These are phyloP conservation scores for Falco columbarius DNA, from an alignment of 2,797 vertebrate genomes.

Conservation along the genomic window DNA sequence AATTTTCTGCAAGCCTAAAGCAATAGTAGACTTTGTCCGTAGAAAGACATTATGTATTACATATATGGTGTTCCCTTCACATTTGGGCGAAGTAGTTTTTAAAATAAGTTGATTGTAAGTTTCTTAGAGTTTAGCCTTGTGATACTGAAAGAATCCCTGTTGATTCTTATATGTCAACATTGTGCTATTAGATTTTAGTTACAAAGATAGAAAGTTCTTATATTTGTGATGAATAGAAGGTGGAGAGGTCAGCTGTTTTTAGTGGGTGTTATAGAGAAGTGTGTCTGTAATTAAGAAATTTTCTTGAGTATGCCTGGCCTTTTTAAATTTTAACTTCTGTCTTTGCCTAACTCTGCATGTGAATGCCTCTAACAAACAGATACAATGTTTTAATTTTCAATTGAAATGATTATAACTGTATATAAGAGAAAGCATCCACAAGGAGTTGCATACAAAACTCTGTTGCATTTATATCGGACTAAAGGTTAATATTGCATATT, in stretches of 20 bases:
- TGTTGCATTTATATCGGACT: conserved; percentile 78
- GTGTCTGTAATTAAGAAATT: background rate
- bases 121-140: conserved; percentile 5
- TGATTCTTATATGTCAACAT: background rate
- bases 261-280: background rate
- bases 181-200: background rate
- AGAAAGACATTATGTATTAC: background rate
- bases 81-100: background rate
- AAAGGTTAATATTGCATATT: conserved; percentile 86
- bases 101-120: background rate
- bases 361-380: conserved; percentile 67
- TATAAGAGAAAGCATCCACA: conserved; percentile 75
- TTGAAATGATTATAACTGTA: conserved; percentile 72
- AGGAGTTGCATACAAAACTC: conserved; percentile 76
- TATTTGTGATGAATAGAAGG: background rate
- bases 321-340: conserved; percentile 66
- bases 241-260: background rate
- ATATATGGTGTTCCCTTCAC: background rate
- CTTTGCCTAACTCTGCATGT: conserved; percentile 51
- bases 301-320: background rate
- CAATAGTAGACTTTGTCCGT: conserved; percentile 7
- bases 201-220: background rate
- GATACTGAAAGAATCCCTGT: background rate
- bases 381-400: conserved; percentile 74
- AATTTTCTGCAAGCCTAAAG: conserved; percentile 55